Conservation (phyloP, 2,888 invertebrate species). For the Odontocolon sp. region DNA sequence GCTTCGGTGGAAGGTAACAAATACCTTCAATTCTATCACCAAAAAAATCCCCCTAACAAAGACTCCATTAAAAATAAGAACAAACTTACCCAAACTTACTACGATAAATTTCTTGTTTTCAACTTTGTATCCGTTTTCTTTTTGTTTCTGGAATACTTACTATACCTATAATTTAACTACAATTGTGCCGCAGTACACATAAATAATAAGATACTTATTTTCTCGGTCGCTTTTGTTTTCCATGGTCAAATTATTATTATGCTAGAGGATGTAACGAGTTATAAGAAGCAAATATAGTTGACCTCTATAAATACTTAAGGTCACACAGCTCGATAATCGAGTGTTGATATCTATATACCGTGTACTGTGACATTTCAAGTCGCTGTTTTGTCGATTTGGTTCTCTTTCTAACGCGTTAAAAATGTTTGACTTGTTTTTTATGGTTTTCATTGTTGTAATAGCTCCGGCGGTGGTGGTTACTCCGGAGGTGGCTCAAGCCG, state of each 20-base stretch:
- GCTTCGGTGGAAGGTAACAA: slow-evolving; percentile 72
- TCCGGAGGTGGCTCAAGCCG: slow-evolving; percentile 70
- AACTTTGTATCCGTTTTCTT: no score
- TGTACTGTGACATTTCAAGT: neutral
- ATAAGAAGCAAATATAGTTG: slow-evolving; percentile 9
- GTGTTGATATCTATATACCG: neutral
- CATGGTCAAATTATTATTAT: slow-evolving; percentile 30
- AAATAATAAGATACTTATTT: slow-evolving; percentile 18
- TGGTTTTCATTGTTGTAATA: neutral
- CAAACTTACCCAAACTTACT: no score
- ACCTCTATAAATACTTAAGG: slow-evolving; percentile 19
- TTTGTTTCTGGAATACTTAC: no score
- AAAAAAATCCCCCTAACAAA: no score
- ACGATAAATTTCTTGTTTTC: no score
- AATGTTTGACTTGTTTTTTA: neutral
- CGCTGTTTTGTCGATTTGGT: neutral
- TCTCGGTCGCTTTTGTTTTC: slow-evolving; percentile 1
- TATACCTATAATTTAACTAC: no score
- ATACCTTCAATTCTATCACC: no score
- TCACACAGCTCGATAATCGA: slow-evolving; percentile 19
- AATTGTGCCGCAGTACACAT: neutral
- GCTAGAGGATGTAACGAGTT: neutral
- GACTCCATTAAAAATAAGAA: no score
- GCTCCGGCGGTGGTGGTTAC: slow-evolving; percentile 68
- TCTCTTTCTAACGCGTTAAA: neutral